Conservation (phyloP, 2,797 vertebrate genomes). For the Threskiornis aethiopicus region DNA sequence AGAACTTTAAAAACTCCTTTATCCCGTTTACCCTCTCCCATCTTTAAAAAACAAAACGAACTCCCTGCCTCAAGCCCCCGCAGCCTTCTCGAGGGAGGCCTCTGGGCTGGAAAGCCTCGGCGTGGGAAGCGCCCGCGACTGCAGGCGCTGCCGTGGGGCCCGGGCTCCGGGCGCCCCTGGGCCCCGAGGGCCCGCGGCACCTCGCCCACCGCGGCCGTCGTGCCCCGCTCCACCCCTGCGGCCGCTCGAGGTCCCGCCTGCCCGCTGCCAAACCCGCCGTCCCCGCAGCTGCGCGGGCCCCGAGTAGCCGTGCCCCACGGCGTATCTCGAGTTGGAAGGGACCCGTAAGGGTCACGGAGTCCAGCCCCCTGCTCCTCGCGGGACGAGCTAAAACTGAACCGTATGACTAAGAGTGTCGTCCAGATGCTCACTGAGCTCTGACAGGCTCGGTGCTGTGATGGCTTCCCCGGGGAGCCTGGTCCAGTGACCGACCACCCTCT, state of each 20-base stretch:
- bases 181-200: fast-evolving
- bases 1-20: background rate
- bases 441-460: fast-evolving
- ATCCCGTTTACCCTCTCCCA: background rate
- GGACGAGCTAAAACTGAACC: background rate
- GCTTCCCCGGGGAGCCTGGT: background rate
- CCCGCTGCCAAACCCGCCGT: fast-evolving
- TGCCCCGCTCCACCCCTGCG: background rate
- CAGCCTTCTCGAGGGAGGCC: background rate
- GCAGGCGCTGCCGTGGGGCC: fast-evolving
- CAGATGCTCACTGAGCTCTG: background rate
- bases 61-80: too few species aligned
- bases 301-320: fast-evolving
- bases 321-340: fast-evolving
- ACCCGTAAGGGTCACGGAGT: fast-evolving
- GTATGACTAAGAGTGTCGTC: background rate
- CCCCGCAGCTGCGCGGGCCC: background rate
- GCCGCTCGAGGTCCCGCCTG: background rate
- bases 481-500: too few species aligned
- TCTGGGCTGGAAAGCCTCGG: fast-evolving
- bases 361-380: background rate
- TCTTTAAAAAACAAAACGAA: too few species aligned
- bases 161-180: fast-evolving
- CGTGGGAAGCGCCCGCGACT: fast-evolving
- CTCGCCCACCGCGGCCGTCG: fast-evolving